phyloP scores from a whole-genome alignment of 1,140 invertebrate species.

The Tetramorium parvispinum region DNA sequence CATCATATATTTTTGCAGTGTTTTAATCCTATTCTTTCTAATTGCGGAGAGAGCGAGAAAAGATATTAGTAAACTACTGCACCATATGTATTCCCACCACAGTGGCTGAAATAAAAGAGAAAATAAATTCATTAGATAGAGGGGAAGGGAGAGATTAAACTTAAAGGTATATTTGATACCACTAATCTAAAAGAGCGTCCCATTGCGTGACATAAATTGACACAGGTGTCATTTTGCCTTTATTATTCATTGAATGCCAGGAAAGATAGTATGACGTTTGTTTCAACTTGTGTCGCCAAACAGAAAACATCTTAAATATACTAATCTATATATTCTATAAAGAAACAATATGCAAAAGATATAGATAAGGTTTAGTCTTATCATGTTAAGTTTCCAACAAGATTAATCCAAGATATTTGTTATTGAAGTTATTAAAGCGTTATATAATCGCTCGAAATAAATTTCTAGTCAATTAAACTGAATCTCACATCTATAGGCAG shows the following conservation, averaged over 20 bases:
- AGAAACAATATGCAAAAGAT: background rate
- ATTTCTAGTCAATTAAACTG: background rate
- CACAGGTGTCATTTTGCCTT: too few species aligned
- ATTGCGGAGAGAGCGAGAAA: slow-evolving; percentile 95
- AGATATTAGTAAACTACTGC: slow-evolving; percentile 93
- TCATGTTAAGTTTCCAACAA: background rate
- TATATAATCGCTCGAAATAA: slow-evolving; percentile 1
- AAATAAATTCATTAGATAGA: background rate
- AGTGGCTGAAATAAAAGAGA: slow-evolving; percentile 87
- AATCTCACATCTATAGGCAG: background rate
- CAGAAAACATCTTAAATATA: too few species aligned
- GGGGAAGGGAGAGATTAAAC: background rate
- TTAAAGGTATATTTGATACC: background rate
- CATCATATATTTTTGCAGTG: slow-evolving; percentile 93
- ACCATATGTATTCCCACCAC: slow-evolving; percentile 98
- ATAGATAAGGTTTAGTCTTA: background rate
- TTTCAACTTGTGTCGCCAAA: too few species aligned
- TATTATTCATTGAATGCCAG: too few species aligned
- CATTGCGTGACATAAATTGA: too few species aligned
- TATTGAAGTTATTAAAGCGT: background rate
- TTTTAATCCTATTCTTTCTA: slow-evolving; percentile 92
- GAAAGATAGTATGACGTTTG: too few species aligned
- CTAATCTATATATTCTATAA: background rate
- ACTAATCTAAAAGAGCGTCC: too few species aligned
- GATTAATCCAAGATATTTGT: background rate